Evolutionary conservation across 1,140 invertebrate species (phyloP), one percentile per base, ranked within the genome.

Genomic region (Ladona fulva): DNA sequence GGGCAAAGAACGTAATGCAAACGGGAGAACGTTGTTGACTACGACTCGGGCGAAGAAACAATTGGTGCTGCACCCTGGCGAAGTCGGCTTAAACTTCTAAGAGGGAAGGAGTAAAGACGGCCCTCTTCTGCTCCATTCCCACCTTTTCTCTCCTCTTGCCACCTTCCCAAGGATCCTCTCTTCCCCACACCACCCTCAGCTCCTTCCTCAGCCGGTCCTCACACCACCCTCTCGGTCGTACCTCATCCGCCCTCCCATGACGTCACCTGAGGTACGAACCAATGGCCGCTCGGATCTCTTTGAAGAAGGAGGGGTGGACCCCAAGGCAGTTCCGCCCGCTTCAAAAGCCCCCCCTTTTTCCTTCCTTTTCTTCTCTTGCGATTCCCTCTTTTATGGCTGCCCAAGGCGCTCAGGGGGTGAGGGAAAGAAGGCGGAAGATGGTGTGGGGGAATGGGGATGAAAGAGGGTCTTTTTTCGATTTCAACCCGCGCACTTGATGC

Each of bases 241-340:
- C 52, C 52, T 66, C 52, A 66, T 66, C 52, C 52, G 52, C 52
- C 52, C 52, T 66, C 52, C 52, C 52, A 66, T 66, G 52, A 66
- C 52, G 52, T 66, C 52, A 66, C 52, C 52, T 66, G 1, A 66
- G 52, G 52, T 66, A 66, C 52, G 52, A 66, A 66, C 52, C 52
- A 66, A 66, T 66, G 52, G 52, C 52, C 52, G 52, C 52, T 66
- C 52, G 3, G 52, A 66, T 66, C 52, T 66, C 52, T 66, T 66
- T 12, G 5, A 22, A 66, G 52, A 12, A 22, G 14, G 52, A 66
- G 52, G 52, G 52, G n/a, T 16, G 12, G 52, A 3, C 14, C 16
- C 10, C 10, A 52, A 10, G 10, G 44, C 44, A 52, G 44, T 52
- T 52, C 44, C 44, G 44, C 44, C 44, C 44, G n/a, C 19, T 52